Evolutionary conservation across 2,888 invertebrate genomes (phyloP).

Genomic region (Monochamus alternatus): DNA sequence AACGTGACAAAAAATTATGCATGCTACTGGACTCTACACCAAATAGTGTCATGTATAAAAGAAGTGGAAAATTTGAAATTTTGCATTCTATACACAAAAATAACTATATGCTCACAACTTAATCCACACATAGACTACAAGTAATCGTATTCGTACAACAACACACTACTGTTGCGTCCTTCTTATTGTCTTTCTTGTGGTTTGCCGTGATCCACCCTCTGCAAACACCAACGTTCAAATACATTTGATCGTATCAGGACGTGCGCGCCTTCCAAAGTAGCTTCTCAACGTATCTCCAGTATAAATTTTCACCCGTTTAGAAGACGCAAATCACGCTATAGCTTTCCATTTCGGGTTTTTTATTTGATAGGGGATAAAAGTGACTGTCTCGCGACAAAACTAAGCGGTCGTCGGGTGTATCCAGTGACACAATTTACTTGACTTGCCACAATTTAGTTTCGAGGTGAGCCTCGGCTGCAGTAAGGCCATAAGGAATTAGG

Average conservation of each 20-base stretch:
- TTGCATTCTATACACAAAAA: no score
- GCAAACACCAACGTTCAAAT: slow-evolving; percentile 51
- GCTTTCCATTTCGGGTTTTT: slow-evolving; percentile 21
- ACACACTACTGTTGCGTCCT: slow-evolving; percentile 27
- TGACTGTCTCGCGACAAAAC: neutral
- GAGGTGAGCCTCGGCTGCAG: neutral
- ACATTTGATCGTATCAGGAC: slow-evolving; percentile 56
- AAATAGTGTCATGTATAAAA: no score
- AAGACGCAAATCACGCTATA: slow-evolving; percentile 42
- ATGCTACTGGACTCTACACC: no score
- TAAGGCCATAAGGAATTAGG: slow-evolving; percentile 1
- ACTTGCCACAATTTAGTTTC: slow-evolving; percentile 4
- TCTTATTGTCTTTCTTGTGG: slow-evolving; percentile 45
- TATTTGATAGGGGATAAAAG: slow-evolving; percentile 14
- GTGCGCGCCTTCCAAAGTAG: slow-evolving; percentile 51
- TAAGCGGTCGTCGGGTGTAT: slow-evolving; percentile 4
- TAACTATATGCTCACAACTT: no score
- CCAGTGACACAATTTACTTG: slow-evolving; percentile 19
- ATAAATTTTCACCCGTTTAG: slow-evolving; percentile 53
- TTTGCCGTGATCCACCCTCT: slow-evolving; percentile 51
- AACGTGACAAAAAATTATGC: no score
- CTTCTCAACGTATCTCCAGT: slow-evolving; percentile 45
- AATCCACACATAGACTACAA: no score
- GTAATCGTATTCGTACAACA: no score
- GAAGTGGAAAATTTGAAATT: no score